Evolutionary conservation across 2,113 vertebrate genomes (phyloP).

Genomic region (Morone chrysops): DNA sequence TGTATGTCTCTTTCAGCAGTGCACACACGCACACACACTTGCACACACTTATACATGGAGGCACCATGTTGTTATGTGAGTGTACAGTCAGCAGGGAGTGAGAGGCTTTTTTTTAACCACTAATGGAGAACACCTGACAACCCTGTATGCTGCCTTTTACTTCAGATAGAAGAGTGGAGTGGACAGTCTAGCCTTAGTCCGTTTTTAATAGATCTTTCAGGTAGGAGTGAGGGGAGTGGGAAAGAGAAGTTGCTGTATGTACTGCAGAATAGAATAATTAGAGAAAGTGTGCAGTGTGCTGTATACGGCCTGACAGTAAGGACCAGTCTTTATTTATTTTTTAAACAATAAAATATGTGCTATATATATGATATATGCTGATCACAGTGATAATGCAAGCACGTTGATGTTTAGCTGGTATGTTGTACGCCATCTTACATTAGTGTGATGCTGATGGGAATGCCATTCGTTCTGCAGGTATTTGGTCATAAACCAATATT

Average conservation of each 20-base stretch:
- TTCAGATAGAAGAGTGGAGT: constrained; percentile 8
- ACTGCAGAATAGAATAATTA: constrained; percentile 12
- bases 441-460: background rate
- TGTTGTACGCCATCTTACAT: no score
- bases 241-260: background rate
- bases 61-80: constrained; percentile 9
- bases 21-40: background rate
- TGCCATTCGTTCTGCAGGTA: background rate
- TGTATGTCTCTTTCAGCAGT: background rate
- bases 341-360: background rate
- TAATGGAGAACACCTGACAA: constrained; percentile 49
- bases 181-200: constrained; percentile 21
- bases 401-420: background rate
- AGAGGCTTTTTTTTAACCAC: constrained; percentile 46
- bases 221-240: background rate
- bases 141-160: constrained; percentile 16
- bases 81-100: constrained; percentile 19
- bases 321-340: background rate
- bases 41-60: background rate
- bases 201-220: constrained; percentile 24
- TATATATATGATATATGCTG: no score
- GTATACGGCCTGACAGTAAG: background rate
- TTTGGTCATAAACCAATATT: background rate
- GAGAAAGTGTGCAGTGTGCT: background rate
- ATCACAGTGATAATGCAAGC: background rate